Evolutionary conservation across 2,888 invertebrate genomes (phyloP).

Genomic region (Cordilura impudica): DNA sequence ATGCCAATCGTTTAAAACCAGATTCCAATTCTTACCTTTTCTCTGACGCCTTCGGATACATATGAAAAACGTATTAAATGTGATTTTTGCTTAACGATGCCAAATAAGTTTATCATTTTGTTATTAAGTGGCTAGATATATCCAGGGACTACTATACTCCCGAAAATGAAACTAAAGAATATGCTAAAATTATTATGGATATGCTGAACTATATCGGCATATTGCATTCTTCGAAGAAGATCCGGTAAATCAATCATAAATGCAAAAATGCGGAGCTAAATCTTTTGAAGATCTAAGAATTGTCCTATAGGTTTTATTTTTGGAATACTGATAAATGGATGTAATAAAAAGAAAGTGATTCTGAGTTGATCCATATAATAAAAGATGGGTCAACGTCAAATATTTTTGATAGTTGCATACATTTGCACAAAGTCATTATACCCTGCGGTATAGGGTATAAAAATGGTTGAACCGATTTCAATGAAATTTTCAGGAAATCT

Average conservation of each 20-base stretch:
- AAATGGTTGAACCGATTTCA: too few species aligned
- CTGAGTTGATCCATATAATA: too few species aligned
- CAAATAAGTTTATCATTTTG: slow-evolving; percentile 86
- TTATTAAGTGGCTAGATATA: slow-evolving; percentile 87
- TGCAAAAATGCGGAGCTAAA: slow-evolving; percentile 92
- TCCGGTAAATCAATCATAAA: slow-evolving; percentile 89
- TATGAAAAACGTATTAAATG: slow-evolving; percentile 84
- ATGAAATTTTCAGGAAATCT: too few species aligned
- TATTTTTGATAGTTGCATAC: too few species aligned
- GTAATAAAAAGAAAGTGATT: too few species aligned
- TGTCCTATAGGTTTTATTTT: too few species aligned
- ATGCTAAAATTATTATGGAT: slow-evolving; percentile 90
- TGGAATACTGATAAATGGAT: too few species aligned
- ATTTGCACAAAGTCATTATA: too few species aligned
- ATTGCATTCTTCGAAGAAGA: slow-evolving; percentile 92
- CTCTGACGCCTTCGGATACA: slow-evolving; percentile 78
- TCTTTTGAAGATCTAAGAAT: slow-evolving; percentile 88
- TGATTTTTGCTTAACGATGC: slow-evolving; percentile 88
- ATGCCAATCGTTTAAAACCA: slow-evolving; percentile 64
- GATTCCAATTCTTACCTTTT: slow-evolving; percentile 69
- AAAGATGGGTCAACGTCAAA: too few species aligned
- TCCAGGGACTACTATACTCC: slow-evolving; percentile 91
- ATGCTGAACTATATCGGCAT: slow-evolving; percentile 86
- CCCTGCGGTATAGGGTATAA: too few species aligned
- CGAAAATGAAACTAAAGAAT: slow-evolving; percentile 91